Evolutionary conservation across 2,888 invertebrate species (phyloP), one percentile per base, ranked within the genome.

Genomic region (Drosophila niveifrons): DNA sequence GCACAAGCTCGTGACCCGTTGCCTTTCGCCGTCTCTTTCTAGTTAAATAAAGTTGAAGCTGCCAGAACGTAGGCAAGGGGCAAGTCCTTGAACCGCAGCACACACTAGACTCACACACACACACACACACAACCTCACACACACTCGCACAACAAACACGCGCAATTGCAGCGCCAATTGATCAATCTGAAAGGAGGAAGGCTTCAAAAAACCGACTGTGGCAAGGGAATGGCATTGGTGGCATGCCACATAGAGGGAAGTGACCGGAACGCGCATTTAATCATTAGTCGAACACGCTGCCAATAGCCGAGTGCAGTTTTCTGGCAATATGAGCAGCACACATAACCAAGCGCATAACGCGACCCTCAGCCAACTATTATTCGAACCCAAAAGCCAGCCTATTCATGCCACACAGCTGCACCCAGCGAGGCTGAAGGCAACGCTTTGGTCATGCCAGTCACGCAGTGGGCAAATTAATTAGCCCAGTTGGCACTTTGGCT

Each of bases 401-500:
- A 23, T 23, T 23, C 23, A 58, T 17, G n/a, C 4, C 15, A 52
- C 13, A n/a, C 41, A 41, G 29, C 7, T 11, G 39, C 63, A 65
- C 63, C 53, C 59, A 55, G 44, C 46, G n/a, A 11, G 7, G 18
- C 48, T 48, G 52, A 10, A 9, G 10, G 18, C 52, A 29, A 17
- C 51, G n/a, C n/a, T 62, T 80, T 75, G 64, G 47, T 47, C 72
- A 82, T 87, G 84, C 82, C 64, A 78, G 87, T 83, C 82, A 82
- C 82, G 87, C 78, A 87, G 69, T 46, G 58, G 55, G 34, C 47
- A 87, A 82, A 82, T 82, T 82, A 82, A 82, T 82, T 82, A 82
- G 82, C 75, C 78, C 69, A 78, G 87, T 67, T 82, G 75, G 75
- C 81, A 67, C 71, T 72, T 80, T 77, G 68, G 67, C 74, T 43